Evolutionary conservation across 2,113 vertebrate genomes (phyloP).

Genomic region (Anoplopoma fimbria): DNA sequence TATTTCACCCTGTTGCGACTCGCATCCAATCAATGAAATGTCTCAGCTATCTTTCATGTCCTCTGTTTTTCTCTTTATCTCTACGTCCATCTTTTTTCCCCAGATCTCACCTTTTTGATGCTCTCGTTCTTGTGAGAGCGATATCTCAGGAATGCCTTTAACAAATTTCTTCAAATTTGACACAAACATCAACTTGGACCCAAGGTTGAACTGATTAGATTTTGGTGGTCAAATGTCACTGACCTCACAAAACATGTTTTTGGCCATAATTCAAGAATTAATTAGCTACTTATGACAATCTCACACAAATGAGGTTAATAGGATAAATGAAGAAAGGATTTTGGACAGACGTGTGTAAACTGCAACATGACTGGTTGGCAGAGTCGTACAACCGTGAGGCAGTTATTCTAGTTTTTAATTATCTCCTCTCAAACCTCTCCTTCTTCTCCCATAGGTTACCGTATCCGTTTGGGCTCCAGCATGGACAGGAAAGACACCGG

Average conservation of each 20-base stretch:
- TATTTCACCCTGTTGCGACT: slow-evolving; percentile 14
- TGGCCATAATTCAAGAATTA: neutral
- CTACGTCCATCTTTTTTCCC: neutral
- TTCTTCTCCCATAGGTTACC: slow-evolving; percentile 81
- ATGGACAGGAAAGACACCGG: slow-evolving; percentile 94
- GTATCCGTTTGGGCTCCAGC: slow-evolving; percentile 87
- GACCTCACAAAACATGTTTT: neutral
- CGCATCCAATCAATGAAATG: slow-evolving; percentile 1
- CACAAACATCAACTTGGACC: neutral
- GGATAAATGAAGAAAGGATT: neutral
- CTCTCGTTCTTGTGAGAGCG: neutral
- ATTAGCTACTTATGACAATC: neutral
- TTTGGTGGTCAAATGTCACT: neutral
- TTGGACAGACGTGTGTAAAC: too few species aligned
- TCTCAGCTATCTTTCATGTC: neutral
- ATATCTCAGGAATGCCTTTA: neutral
- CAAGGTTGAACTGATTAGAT: neutral
- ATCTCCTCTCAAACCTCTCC: neutral
- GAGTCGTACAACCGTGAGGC: neutral
- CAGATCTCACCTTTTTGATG: neutral
- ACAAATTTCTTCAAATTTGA: neutral
- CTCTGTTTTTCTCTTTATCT: neutral
- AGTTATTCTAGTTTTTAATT: neutral
- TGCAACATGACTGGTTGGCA: neutral
- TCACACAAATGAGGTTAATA: neutral